phyloP scores from a whole-genome alignment of 1,140 invertebrate genomes.

The Caenorhabditis tropicalis region DNA sequence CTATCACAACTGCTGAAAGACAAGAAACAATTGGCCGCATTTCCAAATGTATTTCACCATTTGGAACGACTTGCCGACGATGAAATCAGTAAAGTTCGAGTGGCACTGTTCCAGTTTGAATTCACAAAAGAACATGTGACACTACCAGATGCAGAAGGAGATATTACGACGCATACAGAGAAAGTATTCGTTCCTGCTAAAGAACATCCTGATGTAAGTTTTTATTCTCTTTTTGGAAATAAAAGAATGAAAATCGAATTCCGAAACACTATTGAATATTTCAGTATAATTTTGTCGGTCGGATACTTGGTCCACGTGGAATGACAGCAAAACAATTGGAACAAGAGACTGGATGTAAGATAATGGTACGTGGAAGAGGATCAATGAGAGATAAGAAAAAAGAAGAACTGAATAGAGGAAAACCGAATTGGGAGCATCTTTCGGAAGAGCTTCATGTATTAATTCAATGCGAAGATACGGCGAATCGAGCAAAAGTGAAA shows the following conservation, averaged over 20 bases:
- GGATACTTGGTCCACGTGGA: slow-evolving; percentile 96
- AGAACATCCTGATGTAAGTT: slow-evolving; percentile 87
- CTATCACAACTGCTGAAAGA: slow-evolving; percentile 99
- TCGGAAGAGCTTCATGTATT: slow-evolving; percentile 98
- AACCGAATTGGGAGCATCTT: slow-evolving; percentile 99
- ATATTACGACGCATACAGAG: slow-evolving; percentile 89
- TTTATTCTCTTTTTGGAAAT: neutral
- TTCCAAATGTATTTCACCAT: slow-evolving; percentile 99
- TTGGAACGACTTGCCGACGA: slow-evolving; percentile 97
- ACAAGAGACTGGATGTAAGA: slow-evolving; percentile 99
- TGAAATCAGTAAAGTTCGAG: slow-evolving; percentile 97
- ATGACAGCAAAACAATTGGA: slow-evolving; percentile 99
- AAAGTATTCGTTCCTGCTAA: slow-evolving; percentile 99
- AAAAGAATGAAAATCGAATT: no score
- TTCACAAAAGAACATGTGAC: slow-evolving; percentile 90
- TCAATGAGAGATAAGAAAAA: slow-evolving; percentile 99
- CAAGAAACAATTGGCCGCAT: slow-evolving; percentile 98
- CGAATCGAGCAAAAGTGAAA: slow-evolving; percentile 92
- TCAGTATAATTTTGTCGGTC: slow-evolving; percentile 98
- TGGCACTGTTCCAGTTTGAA: slow-evolving; percentile 96
- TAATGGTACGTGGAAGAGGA: slow-evolving; percentile 99
- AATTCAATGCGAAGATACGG: slow-evolving; percentile 96
- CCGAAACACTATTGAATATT: neutral
- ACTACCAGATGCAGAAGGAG: slow-evolving; percentile 90
- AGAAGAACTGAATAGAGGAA: slow-evolving; percentile 98